Percentiles rank a stretch among this genome's conserved stretches.
Conservation (phyloP, 2,113 vertebrate genomes). For the human (Homo sapiens) region DNA sequence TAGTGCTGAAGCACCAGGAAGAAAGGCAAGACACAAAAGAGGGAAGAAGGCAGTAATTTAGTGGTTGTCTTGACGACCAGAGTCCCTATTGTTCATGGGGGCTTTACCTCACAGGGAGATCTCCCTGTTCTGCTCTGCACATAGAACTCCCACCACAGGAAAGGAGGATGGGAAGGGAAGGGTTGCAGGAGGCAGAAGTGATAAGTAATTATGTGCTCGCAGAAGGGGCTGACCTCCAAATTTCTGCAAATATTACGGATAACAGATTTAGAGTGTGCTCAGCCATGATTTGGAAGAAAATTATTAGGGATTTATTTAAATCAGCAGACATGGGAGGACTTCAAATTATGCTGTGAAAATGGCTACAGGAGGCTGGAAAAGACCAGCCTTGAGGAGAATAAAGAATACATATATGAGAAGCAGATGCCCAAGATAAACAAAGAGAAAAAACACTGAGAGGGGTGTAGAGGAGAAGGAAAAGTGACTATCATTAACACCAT, state of each 20-base stretch:
- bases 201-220: background rate
- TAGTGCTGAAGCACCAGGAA: background rate
- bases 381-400: background rate
- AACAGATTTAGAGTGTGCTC: background rate
- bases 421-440: background rate
- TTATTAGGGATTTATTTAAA: background rate
- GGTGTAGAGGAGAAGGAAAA: background rate
- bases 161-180: background rate
- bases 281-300: background rate
- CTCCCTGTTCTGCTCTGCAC: slow-evolving; percentile 23
- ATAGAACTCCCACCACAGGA: background rate
- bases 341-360: background rate
- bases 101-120: slow-evolving; percentile 43
- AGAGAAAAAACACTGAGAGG: background rate
- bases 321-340: background rate
- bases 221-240: background rate
- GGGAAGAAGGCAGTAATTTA: background rate
- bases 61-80: slow-evolving; percentile 53
- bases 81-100: background rate
- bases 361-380: background rate
- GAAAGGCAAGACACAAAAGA: slow-evolving; percentile 30
- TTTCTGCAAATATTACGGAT: background rate
- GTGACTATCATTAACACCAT: background rate
- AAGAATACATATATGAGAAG: background rate
- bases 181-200: background rate